Evolutionary conservation across 1,140 invertebrate species (phyloP), one percentile per base, ranked within the genome.

Genomic region (Halyomorpha halys): DNA sequence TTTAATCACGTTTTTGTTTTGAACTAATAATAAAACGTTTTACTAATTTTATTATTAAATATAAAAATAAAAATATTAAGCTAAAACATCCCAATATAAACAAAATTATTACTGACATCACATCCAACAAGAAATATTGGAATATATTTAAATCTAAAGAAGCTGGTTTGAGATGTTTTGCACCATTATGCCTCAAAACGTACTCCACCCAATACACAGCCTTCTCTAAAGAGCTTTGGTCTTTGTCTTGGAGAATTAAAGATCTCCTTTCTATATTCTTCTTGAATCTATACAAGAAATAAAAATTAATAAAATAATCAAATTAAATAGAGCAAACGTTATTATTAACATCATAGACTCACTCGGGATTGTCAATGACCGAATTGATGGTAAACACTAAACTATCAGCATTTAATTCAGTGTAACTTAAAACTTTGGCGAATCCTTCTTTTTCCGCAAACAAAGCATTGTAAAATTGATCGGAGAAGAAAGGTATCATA

Each of bases 401-500:
- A n/a, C 39, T 56, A 0, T 66, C 49, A 39, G 30, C 62, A 0
- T 63, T 68, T 2, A 69, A 45, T 53, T 66, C 61, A 19, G 64
- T 51, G 4, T 62, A 61, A 18, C 68, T 44, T 0, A 69, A n/a
- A 8, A 21, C 23, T 18, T 67, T 56, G 30, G 62, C 73, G 39
- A 69, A 67, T 21, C 71, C 72, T 16, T 65, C 45, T 11, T 62
- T 64, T 14, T 70, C 71, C 3, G 73, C 70, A 44, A 71, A 63
- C 16, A 72, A 66, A 0, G 75, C 60, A 67, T 79, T 80, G 25
- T 68, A 65, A 18, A 62, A 64, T 69, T 86, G 84, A 72, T 86
- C 83, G n/a, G 76, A 77, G 49, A 83, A 80, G 19, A 87, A 76
- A 45, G 87, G 86, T 59, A 89, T 77, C 3, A 81, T 84, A 23